Evolutionary conservation across 2,113 vertebrate species (phyloP), one percentile per base, ranked within the genome.

Genomic region (Xiphophorus hellerii): DNA sequence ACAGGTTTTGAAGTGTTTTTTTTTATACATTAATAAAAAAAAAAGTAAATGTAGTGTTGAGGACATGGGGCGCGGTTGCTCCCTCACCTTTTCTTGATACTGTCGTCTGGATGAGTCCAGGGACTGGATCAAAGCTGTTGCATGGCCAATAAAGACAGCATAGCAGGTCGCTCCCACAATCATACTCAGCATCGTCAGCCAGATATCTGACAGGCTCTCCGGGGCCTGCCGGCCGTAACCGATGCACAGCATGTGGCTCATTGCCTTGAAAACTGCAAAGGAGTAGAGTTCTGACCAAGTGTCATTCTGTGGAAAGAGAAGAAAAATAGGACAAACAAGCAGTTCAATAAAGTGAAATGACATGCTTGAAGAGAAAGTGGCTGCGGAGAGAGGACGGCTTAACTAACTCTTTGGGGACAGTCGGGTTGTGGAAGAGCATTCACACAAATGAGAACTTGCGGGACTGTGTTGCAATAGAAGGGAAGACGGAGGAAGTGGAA

Each of bases 171-270:
- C 98, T 1, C 98, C 98, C 68, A 99, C 98, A 0, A 99, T 99
- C 98, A 99, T 99, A 89, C 97, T 99, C 31, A 99, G 94, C 98
- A 99, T 99, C 0, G 97, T 99, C 31, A 99, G 94, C 98, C 98
- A 99, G 93, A 99, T 97, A 86, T 99, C 98, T 0, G 98, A 97
- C 89, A 99, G 97, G 93, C 97, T 97, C 88, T 99, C 97, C 0
- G 98, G 98, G 0, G 98, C 97, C 91, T 99, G 97, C 11, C 97
- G 95, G 61, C 98, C 97, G 0, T 99, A 99, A 51, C 97, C 98
- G 2, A 99, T 99, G 91, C 97, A 99, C 61, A 99, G 93, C 97
- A 99, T 99, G 95, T 99, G 97, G 90, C 97, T 99, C 98, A 99
- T 99, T 17, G 98, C 97, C 89, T 99, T 99, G 95, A 99, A 99